Conservation (phyloP, 2,797 vertebrate genomes). For the Melanotaenia nigrans region DNA sequence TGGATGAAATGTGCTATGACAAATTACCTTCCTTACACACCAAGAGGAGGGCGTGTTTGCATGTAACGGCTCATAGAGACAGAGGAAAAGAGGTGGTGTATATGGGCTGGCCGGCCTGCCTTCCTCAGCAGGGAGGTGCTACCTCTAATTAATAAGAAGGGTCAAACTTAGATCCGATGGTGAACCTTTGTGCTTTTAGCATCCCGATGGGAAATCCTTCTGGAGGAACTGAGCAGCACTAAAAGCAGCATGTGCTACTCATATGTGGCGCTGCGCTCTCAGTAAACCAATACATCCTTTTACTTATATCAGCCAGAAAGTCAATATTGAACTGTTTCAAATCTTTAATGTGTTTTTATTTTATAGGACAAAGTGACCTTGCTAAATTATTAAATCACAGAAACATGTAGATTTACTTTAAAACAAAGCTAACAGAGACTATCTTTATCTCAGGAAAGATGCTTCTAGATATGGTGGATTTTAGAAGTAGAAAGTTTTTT, state of each 20-base stretch:
- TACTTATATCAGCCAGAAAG: constrained; percentile 8
- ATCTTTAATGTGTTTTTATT: neutral
- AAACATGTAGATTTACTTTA: neutral
- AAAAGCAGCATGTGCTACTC: constrained; percentile 59
- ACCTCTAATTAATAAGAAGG: constrained; percentile 70
- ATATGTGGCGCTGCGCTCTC: constrained; percentile 43
- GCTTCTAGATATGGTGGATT: constrained; percentile 1
- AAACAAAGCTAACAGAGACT: neutral
- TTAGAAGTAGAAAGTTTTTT: neutral
- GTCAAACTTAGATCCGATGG: constrained; percentile 56
- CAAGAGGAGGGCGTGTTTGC: constrained; percentile 19
- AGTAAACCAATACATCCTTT: constrained; percentile 14
- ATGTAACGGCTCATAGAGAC: constrained; percentile 36
- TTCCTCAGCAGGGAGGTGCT: constrained; percentile 59
- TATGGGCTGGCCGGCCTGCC: constrained; percentile 16
- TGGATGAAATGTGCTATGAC: constrained; percentile 70
- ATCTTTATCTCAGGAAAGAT: neutral
- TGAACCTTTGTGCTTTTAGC: constrained; percentile 58
- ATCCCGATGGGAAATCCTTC: constrained; percentile 58
- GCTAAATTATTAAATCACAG: neutral
- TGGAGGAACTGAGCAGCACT: constrained; percentile 43
- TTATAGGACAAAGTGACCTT: neutral
- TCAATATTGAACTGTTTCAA: neutral
- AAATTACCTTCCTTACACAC: constrained; percentile 56
- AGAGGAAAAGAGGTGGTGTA: constrained; percentile 18